Evolutionary conservation across 2,797 vertebrate genomes (phyloP), one percentile per base, ranked within the genome.

Genomic region (Telmatherina bonti): DNA sequence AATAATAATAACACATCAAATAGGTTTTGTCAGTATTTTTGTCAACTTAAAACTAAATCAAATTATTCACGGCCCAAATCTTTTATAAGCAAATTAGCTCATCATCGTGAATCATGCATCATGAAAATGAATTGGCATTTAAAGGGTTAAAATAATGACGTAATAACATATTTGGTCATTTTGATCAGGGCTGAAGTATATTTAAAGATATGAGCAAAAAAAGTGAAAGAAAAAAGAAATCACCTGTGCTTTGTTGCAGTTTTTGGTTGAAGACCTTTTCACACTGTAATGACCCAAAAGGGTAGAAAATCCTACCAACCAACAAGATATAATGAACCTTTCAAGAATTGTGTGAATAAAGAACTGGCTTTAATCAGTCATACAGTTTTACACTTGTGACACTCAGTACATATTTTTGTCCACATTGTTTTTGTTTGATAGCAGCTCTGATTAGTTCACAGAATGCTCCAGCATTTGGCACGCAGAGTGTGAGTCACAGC

Each of bases 401-500:
- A n/a, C 16, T 7, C 16, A 16, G 16, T 16, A 16, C 36, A 38
- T 7, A n/a, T n/a, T 22, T 41, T n/a, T 22, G 20, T 8, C 20
- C 43, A 22, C 8, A 22, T 15, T 15, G 9, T 1, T 51, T 24
- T 26, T 54, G 9, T 54, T 29, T 54, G 26, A 18, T 29, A 45
- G 60, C 60, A 22, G 27, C 62, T 51, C 33, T 49, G 38, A 20
- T 68, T 61, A 72, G 63, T 52, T 60, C 41, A 33, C 9, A 18
- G 11, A 76, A 67, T 54, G 57, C 62, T 76, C 16, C 47, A 49
- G 58, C 67, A 67, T 51, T 54, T 75, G 82, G 64, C 30, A 13
- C 67, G 70, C 53, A 51, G 29, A 29, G 58, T 60, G 52, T 72
- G 80, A 85, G 64, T 82, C 77, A 79, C 65, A 67, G 70, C 70